Conservation (phyloP, 1,140 invertebrate species). For the Penaeus japonicus region DNA sequence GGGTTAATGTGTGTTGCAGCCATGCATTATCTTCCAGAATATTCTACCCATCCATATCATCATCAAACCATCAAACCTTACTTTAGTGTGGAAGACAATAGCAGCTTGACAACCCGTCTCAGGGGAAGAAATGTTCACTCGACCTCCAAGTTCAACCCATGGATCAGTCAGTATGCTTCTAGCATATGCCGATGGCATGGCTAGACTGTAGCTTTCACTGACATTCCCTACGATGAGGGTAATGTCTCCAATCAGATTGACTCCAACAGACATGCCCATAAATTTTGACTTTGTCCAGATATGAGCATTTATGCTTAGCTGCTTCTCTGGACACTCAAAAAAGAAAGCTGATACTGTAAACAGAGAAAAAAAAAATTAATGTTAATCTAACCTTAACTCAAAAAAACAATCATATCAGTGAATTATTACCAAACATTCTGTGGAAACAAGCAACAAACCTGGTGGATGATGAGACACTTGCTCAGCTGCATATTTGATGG, state of each 20-base stretch:
- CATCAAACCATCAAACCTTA: slow-evolving; percentile 53
- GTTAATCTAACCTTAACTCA: neutral
- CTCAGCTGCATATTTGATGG: slow-evolving; percentile 64
- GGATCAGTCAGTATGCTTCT: slow-evolving; percentile 90
- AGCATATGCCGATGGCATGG: slow-evolving; percentile 95
- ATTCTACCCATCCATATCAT: too few species aligned
- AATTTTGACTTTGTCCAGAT: slow-evolving; percentile 99
- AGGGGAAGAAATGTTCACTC: slow-evolving; percentile 85
- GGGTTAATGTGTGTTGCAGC: too few species aligned
- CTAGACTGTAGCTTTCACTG: slow-evolving; percentile 79
- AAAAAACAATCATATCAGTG: neutral
- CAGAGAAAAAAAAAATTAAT: neutral
- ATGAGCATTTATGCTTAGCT: slow-evolving; percentile 90
- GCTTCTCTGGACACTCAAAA: slow-evolving; percentile 90
- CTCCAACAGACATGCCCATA: slow-evolving; percentile 89
- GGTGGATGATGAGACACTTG: slow-evolving; percentile 73
- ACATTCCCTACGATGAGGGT: slow-evolving; percentile 47
- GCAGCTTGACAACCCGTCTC: slow-evolving; percentile 82
- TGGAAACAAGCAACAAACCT: slow-evolving; percentile 60
- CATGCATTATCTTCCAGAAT: too few species aligned
- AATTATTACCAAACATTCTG: neutral
- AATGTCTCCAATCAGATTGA: slow-evolving; percentile 66
- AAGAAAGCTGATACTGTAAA: slow-evolving; percentile 96
- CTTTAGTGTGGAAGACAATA: slow-evolving; percentile 68
- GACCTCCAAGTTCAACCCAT: slow-evolving; percentile 96